Evolutionary conservation across 1,140 invertebrate species (phyloP).

Genomic region (Orius insidiosus): DNA sequence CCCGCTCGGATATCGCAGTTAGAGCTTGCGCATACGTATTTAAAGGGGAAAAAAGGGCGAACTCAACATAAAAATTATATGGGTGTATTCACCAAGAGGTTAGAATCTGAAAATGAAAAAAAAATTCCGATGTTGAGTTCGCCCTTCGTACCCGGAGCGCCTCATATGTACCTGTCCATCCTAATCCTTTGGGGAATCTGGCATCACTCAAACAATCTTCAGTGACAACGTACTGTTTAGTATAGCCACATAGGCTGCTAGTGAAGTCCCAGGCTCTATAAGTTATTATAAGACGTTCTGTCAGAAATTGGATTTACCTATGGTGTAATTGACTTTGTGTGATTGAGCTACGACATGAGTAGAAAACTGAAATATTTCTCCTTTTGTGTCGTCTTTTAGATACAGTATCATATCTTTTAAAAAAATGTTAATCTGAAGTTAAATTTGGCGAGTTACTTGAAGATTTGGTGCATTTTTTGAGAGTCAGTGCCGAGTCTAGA

Average conservation of each 20-base stretch:
- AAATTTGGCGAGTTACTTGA: neutral
- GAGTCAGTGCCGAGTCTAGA: conserved; percentile 1
- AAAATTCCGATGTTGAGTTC: no score
- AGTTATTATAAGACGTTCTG: no score
- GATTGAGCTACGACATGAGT: neutral
- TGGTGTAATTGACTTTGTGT: conserved; percentile 4
- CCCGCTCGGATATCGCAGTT: no score
- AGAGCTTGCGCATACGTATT: no score
- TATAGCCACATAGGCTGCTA: conserved; percentile 6
- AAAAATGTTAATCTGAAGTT: no score
- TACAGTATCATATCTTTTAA: conserved; percentile 1
- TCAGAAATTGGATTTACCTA: neutral
- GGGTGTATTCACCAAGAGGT: no score
- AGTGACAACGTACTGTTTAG: conserved; percentile 2
- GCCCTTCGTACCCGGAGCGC: no score
- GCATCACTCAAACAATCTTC: conserved; percentile 3
- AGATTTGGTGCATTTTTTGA: conserved; percentile 6
- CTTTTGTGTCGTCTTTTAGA: conserved; percentile 4
- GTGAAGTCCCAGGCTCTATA: neutral
- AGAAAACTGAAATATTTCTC: conserved; percentile 1
- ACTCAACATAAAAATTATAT: no score
- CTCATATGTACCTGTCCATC: conserved; percentile 3
- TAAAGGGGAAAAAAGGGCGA: no score
- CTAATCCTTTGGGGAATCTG: conserved; percentile 1
- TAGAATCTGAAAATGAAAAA: no score